Evolutionary conservation across 2,797 vertebrate genomes (phyloP).

Genomic region (Gallinago solitaria): DNA sequence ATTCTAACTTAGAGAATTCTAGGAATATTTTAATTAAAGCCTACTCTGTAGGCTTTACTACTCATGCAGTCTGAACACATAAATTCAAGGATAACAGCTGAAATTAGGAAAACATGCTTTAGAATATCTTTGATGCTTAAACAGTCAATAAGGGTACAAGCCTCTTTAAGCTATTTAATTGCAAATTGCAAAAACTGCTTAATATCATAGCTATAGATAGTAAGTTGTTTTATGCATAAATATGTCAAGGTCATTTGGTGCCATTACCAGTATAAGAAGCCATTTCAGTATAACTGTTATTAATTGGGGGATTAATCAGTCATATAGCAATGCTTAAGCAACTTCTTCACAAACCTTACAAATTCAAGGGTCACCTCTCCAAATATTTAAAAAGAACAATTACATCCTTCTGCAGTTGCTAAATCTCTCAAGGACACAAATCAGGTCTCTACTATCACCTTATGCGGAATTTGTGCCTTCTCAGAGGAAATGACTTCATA

Average conservation of each 20-base stretch:
- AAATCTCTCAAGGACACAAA: not conserved
- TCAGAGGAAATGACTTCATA: not conserved
- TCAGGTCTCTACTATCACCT: not conserved
- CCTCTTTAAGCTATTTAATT: conserved; percentile 38
- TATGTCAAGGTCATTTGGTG: conserved; percentile 39
- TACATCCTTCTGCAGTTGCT: not conserved
- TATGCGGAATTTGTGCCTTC: not conserved
- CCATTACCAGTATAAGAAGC: not conserved
- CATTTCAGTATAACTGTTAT: conserved; percentile 16
- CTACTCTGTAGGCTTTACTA: not conserved
- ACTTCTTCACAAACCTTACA: not conserved
- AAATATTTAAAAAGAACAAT: not conserved
- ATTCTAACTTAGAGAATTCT: not conserved
- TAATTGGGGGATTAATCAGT: conserved; percentile 49
- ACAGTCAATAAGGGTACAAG: not conserved
- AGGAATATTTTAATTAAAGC: not conserved
- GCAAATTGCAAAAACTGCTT: conserved; percentile 23
- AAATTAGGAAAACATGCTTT: not conserved
- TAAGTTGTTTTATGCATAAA: conserved; percentile 31
- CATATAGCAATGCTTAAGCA: conserved; percentile 23
- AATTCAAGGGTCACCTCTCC: not conserved
- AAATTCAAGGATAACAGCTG: not conserved
- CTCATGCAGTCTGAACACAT: not conserved
- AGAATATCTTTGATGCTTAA: not conserved
- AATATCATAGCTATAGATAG: conserved; percentile 1